phyloP scores from a whole-genome alignment of 2,888 invertebrate species.

The Hypselothyrea guttata region DNA sequence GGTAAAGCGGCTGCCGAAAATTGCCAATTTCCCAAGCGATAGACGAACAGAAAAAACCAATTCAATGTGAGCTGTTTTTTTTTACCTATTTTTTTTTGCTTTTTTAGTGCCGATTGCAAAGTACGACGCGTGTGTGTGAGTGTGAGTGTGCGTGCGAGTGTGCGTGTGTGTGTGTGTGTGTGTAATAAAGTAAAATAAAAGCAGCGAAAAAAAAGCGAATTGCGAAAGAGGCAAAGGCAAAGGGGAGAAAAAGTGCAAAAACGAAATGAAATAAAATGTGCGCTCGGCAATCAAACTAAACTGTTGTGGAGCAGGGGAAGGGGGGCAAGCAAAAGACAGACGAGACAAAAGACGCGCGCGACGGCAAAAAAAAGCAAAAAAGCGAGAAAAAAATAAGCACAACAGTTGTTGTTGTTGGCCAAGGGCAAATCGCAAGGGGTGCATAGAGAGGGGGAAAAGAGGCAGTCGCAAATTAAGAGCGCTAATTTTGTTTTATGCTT shows the following conservation, averaged over 20 bases:
- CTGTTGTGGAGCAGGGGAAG: constrained; percentile 1
- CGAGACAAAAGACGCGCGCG: constrained; percentile 51
- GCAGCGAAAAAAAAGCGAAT: constrained; percentile 45
- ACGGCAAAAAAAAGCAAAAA: constrained; percentile 54
- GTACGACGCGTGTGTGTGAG: constrained; percentile 55
- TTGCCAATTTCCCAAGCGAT: too few species aligned
- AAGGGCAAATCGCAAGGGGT: background rate
- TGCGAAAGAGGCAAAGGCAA: constrained; percentile 54
- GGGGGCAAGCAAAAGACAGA: constrained; percentile 25
- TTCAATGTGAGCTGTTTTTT: constrained; percentile 36
- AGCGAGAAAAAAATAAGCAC: constrained; percentile 49
- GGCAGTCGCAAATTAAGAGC: too few species aligned
- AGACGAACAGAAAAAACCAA: background rate
- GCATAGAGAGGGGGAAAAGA: too few species aligned
- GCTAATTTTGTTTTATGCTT: too few species aligned
- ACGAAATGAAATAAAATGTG: constrained; percentile 25
- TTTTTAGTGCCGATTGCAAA: constrained; percentile 51
- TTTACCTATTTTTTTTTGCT: too few species aligned
- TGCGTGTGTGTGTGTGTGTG: constrained; percentile 23
- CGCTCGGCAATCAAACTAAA: constrained; percentile 41
- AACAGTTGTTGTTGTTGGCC: constrained; percentile 13
- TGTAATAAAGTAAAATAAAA: constrained; percentile 30
- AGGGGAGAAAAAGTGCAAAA: constrained; percentile 39
- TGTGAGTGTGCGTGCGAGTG: constrained; percentile 32
- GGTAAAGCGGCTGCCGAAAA: too few species aligned